Evolutionary conservation across 2,797 vertebrate genomes (phyloP).

Genomic region (Brachyrhaphis roseni): DNA sequence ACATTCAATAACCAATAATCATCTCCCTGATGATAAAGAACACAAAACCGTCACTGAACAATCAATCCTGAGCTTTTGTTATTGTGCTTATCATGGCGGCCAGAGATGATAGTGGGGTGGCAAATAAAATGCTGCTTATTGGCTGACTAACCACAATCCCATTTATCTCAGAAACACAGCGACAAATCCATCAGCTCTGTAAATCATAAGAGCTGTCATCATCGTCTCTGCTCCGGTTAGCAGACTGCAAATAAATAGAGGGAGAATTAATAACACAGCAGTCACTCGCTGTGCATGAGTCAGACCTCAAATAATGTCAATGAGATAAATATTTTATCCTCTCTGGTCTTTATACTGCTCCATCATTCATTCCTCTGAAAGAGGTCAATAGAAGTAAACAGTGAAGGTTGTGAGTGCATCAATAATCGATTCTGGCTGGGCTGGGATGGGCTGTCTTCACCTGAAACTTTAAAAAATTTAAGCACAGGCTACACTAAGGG

Average conservation of each 20-base stretch:
- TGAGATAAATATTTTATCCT: constrained; percentile 54
- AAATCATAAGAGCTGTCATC: constrained; percentile 63
- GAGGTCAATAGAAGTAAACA: constrained; percentile 20
- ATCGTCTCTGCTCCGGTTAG: constrained; percentile 41
- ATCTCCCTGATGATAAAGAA: constrained; percentile 46
- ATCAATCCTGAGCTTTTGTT: constrained; percentile 69
- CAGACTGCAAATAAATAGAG: constrained; percentile 52
- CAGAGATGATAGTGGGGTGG: not conserved
- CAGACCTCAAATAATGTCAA: constrained; percentile 29
- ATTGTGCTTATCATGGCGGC: constrained; percentile 45
- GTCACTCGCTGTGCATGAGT: constrained; percentile 43
- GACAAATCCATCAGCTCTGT: constrained; percentile 62
- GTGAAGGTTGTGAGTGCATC: constrained; percentile 5
- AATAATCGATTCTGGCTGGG: not conserved
- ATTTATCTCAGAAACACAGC: constrained; percentile 64
- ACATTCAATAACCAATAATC: constrained; percentile 34
- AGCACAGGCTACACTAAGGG: not conserved
- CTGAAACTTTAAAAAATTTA: not conserved
- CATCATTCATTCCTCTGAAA: not conserved
- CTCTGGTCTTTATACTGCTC: constrained; percentile 24
- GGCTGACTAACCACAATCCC: constrained; percentile 63
- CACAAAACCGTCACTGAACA: constrained; percentile 48
- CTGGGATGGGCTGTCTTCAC: not conserved
- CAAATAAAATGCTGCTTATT: constrained; percentile 41
- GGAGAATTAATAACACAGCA: constrained; percentile 58